phyloP scores from a whole-genome alignment of 1,140 invertebrate genomes.

The Diorhabda sublineata region DNA sequence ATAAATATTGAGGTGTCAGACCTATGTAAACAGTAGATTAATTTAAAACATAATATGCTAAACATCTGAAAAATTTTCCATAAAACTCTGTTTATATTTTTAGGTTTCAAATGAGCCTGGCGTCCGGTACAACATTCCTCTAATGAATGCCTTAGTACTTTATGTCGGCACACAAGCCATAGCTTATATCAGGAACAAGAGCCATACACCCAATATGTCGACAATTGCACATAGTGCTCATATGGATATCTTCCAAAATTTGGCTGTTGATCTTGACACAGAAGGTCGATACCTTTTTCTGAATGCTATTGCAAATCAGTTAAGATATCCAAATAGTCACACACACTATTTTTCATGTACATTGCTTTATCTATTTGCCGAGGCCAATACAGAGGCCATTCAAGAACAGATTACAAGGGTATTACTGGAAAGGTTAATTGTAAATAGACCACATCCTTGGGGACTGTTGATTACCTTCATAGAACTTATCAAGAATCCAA shows the following conservation, averaged over 20 bases:
- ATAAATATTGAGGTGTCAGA: too few relatives aligned
- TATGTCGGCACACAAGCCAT: slow-evolving; percentile 98
- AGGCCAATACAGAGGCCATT: slow-evolving; percentile 95
- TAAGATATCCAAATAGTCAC: slow-evolving; percentile 98
- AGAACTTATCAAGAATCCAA: slow-evolving; percentile 97
- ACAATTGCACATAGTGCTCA: slow-evolving; percentile 96
- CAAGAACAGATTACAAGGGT: slow-evolving; percentile 88
- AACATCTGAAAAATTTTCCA: too few relatives aligned
- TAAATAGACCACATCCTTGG: slow-evolving; percentile 98
- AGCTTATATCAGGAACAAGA: slow-evolving; percentile 77
- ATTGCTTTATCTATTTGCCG: slow-evolving; percentile 94
- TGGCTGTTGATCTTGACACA: slow-evolving; percentile 95
- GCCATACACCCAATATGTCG: slow-evolving; percentile 87
- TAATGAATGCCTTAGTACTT: slow-evolving; percentile 95
- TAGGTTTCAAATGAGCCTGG: slow-evolving; percentile 72
- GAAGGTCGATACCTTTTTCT: slow-evolving; percentile 96
- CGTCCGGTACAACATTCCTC: slow-evolving; percentile 87
- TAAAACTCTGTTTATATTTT: not conserved
- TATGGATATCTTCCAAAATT: slow-evolving; percentile 99
- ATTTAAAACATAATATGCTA: too few relatives aligned
- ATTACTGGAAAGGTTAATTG: slow-evolving; percentile 92
- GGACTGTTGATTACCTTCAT: slow-evolving; percentile 98
- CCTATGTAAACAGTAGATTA: too few relatives aligned
- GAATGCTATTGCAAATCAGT: slow-evolving; percentile 97
- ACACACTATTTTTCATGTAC: slow-evolving; percentile 99